phyloP scores from a whole-genome alignment of 2,113 vertebrate species.

The Ophthalmotilapia sp. region DNA sequence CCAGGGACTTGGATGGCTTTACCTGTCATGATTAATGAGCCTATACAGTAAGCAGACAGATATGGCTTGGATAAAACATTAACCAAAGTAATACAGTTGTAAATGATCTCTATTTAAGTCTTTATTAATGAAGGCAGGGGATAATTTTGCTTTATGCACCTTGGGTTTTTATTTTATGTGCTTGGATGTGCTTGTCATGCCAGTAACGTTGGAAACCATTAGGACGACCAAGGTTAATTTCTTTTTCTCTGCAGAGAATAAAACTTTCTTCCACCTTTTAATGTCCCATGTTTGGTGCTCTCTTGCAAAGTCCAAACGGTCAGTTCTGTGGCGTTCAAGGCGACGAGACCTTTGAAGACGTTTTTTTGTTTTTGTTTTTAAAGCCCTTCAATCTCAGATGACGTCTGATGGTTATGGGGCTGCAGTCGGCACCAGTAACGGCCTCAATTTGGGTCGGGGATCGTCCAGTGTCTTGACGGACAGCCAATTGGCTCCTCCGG shows the following conservation, averaged over 20 bases:
- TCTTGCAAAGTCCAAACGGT: neutral
- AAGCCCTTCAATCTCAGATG: neutral
- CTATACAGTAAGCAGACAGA: neutral
- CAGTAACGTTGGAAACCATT: neutral
- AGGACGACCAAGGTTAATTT: neutral
- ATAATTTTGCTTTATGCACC: neutral
- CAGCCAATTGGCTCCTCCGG: neutral
- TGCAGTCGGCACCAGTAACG: neutral
- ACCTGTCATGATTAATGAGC: neutral
- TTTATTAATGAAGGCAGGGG: neutral
- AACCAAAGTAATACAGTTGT: neutral
- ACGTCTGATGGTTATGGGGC: neutral
- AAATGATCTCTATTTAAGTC: neutral
- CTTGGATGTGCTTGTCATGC: neutral
- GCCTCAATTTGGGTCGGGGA: neutral
- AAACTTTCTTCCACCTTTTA: neutral
- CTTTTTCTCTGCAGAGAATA: neutral
- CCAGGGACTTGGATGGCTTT: neutral
- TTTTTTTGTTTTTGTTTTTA: neutral
- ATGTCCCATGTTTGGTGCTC: neutral
- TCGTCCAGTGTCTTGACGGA: neutral
- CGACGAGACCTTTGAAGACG: neutral
- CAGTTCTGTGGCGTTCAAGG: neutral
- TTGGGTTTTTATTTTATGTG: neutral
- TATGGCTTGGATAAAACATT: neutral